A percentile compares a stretch with the other conserved stretches of the same genome.
Conservation (phyloP, 2,888 invertebrate genomes). For the Drosophila phalerata region DNA sequence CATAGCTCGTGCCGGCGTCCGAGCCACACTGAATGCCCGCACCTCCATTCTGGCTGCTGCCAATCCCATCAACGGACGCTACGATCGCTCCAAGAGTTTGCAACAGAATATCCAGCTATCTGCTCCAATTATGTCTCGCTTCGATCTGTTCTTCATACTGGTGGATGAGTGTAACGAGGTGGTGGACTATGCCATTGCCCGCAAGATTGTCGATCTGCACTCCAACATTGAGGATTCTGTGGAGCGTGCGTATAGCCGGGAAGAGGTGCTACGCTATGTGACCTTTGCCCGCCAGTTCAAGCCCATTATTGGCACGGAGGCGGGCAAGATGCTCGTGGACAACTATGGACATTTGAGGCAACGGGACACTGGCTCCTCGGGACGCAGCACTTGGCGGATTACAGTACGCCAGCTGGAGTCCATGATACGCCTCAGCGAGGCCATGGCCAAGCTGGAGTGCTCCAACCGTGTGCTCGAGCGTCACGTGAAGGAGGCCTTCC, state of each 20-base stretch:
- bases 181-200: slow-evolving; percentile 98
- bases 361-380: slow-evolving; percentile 90
- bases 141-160: slow-evolving; percentile 99
- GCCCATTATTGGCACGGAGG: slow-evolving; percentile 93
- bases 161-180: slow-evolving; percentile 98
- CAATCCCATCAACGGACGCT: slow-evolving; percentile 98
- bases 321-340: slow-evolving; percentile 93
- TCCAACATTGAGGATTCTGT: slow-evolving; percentile 92
- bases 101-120: slow-evolving; percentile 97
- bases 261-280: slow-evolving; percentile 97
- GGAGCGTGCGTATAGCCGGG: slow-evolving; percentile 93
- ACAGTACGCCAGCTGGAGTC: slow-evolving; percentile 98
- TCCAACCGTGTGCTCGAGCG: slow-evolving; percentile 93
- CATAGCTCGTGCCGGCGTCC: slow-evolving; percentile 98
- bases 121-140: slow-evolving; percentile 99
- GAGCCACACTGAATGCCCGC: slow-evolving; percentile 98
- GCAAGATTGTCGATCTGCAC: slow-evolving; percentile 97
- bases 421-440: slow-evolving; percentile 98
- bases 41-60: slow-evolving; percentile 99
- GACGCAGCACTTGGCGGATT: slow-evolving; percentile 95
- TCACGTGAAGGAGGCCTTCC: slow-evolving; percentile 96
- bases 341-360: slow-evolving; percentile 95
- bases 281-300: slow-evolving; percentile 98
- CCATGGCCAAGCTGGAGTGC: slow-evolving; percentile 98
- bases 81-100: slow-evolving; percentile 96